Conservation (phyloP, 2,797 vertebrate species). For the Heliangelus exortis region DNA sequence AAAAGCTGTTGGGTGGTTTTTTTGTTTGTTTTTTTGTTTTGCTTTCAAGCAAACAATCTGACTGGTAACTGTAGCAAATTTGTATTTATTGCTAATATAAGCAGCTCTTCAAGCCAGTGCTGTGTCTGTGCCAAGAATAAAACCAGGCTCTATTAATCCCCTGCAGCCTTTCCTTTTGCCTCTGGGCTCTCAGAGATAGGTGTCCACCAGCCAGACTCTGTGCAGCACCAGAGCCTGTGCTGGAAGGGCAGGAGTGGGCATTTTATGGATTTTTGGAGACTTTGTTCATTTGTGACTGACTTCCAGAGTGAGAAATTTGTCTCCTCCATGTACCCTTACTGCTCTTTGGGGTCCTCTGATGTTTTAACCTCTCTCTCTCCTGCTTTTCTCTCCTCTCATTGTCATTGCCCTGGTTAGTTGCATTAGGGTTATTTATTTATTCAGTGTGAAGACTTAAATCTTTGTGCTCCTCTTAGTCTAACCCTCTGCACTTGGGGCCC, state of each 20-base stretch:
- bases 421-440: not conserved
- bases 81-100: not conserved
- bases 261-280: not conserved
- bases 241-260: not conserved
- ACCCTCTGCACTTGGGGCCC: not conserved
- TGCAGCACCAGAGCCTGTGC: not conserved
- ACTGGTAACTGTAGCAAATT: not conserved
- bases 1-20: not conserved
- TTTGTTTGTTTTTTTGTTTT: not conserved
- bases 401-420: not conserved
- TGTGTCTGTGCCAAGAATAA: not conserved
- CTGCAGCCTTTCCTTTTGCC: not conserved
- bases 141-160: not conserved
- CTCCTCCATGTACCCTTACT: accelerated
- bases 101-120: not conserved
- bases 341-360: not conserved
- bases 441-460: not conserved
- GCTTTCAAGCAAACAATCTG: not conserved
- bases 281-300: not conserved
- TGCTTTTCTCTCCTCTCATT: not conserved
- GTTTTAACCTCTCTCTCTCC: not conserved
- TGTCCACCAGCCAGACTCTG: not conserved
- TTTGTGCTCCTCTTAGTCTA: not conserved
- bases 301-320: not conserved
- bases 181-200: not conserved